Evolutionary conservation across 2,797 vertebrate genomes (phyloP).

Genomic region (Manis pentadactyla): DNA sequence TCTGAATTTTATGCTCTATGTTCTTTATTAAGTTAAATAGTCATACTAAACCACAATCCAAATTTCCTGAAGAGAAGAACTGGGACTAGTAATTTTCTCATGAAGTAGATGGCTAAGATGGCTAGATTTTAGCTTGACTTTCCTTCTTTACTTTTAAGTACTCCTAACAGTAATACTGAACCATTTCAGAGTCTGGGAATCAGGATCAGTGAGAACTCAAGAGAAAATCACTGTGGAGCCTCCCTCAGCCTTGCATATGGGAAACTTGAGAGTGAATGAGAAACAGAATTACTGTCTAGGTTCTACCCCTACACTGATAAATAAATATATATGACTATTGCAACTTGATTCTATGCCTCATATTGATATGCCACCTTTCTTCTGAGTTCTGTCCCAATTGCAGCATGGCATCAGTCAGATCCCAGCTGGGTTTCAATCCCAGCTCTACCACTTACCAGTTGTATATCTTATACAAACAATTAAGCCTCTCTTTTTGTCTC

Average conservation of each 20-base stretch:
- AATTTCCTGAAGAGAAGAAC: slow-evolving; percentile 23
- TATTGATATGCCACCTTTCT: neutral
- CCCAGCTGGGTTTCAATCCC: neutral
- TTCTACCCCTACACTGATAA: neutral
- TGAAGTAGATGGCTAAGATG: neutral
- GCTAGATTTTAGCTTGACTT: neutral
- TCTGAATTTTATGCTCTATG: neutral
- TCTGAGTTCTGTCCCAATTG: neutral
- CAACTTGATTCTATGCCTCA: too few species aligned
- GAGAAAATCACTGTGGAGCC: neutral
- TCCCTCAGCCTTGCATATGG: neutral
- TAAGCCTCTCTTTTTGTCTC: neutral
- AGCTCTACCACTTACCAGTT: neutral
- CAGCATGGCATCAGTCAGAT: neutral
- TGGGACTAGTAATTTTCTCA: neutral
- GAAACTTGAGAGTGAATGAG: neutral
- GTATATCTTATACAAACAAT: neutral
- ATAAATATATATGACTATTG: too few species aligned
- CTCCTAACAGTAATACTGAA: neutral
- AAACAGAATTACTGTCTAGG: neutral
- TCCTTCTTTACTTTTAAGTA: neutral
- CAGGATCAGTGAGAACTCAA: neutral
- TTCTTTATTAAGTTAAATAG: neutral
- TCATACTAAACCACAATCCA: neutral
- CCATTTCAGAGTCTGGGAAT: neutral